Evolutionary conservation across 2,113 vertebrate species (phyloP), one percentile per base, ranked within the genome.

Genomic region (Nibea albiflora): DNA sequence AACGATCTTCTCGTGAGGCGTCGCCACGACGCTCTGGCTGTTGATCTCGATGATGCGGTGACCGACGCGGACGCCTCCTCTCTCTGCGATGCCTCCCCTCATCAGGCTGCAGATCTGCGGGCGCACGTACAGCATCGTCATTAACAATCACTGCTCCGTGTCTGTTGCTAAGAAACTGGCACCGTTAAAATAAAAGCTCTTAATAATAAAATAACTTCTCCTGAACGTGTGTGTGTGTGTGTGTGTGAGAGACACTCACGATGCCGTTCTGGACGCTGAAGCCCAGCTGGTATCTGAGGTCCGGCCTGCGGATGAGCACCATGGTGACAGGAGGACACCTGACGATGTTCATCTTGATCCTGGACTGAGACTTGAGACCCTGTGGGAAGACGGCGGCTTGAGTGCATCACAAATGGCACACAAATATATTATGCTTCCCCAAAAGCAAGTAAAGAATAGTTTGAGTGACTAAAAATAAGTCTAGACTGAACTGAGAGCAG

Each of bases 261-360:
- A 99, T 99, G 87, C 98, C 98, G 22, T 99, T 99, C 91, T 99
- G 98, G 78, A 99, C 98, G 15, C 98, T 99, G 95, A 99, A 99
- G 76, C 98, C 98, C 84, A 99, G 90, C 83, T 99, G 98, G 12
- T 99, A 99, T 91, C 98, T 93, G 69, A 99, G 98, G 89, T 99
- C 97, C 0, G 98, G 98, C 90, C 98, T 95, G 88, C 98, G 95
- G 85, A 99, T 99, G 77, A 99, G 92, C 83, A 99, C 98, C 80
- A 97, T 99, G 65, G 98, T 99, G 26, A 99, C 98, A 0, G 98
- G 98, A 65, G 98, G 98, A 92, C 98, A 99, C 69, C 97, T 91
- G 81, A 99, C 98, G 1, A 99, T 98, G 89, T 99, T 99, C 95
- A 99, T 93, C 91, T 99, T 99, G 56, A 99, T 96, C 57, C 97